Evolutionary conservation across 1,140 invertebrate species (phyloP), one percentile per base, ranked within the genome.

Genomic region (Drosophila insularis): DNA sequence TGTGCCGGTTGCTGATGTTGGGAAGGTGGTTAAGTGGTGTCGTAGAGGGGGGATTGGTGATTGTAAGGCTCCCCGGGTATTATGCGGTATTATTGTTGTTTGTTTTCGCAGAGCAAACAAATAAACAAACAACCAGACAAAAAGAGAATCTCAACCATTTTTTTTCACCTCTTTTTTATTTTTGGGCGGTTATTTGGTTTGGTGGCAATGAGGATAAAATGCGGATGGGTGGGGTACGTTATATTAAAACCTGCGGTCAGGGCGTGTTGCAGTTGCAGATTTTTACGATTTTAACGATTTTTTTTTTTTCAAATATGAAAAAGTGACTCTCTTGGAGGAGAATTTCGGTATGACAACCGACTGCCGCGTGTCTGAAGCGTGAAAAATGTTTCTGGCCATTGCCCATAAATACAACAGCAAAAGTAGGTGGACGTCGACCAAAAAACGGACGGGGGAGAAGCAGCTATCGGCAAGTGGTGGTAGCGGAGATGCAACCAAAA

Each of bases 161-260:
- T 53, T 53, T 21, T 19, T 6, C 10, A 8, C 10, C 21, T 21
- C 6, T 74, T 75, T 75, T 76, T 74, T 68, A 69, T 35, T 31
- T 32, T 32, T 32, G 31, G 8, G 31, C 23, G 31, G 31, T 32
- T 32, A 23, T 23, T 23, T 23, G 23, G 23, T 32, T 32, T 32
- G 31, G 6, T 6, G 31, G 31, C 8, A 35, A 35, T 35, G 43
- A 11, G 4, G 19, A 7, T 10, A 2, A 19, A 19, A 4, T 8
- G 17, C 10, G 1, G 43, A 0, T 2, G 43, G 8, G 43, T 14
- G 17, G 17, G 17, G 43, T 4, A n/a, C 17, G 17, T 50, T 27
- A 77, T 78, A 78, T 78, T 78, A 78, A 78, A 78, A 78, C 74
- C 74, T 77, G 74, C 68, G 74, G 74, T 78, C 74, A 77, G 74